Conservation (phyloP, 2,888 invertebrate genomes). For the Drosophila formosana region DNA sequence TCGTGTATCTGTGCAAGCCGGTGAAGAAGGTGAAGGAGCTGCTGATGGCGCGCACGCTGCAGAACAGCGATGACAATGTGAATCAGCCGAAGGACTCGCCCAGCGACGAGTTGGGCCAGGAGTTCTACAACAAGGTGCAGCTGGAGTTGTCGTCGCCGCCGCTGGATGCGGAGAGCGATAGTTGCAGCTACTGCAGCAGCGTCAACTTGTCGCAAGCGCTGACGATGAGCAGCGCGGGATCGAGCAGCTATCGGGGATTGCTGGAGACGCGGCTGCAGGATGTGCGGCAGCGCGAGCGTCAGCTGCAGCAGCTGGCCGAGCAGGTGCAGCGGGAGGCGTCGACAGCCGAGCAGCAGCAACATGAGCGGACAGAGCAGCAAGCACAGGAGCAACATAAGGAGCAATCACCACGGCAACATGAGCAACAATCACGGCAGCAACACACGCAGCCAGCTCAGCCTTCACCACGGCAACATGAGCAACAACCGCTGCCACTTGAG, state of each 20-base stretch:
- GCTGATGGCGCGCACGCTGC: constrained; percentile 56
- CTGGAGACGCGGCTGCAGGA: constrained; percentile 25
- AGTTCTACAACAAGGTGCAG: neutral
- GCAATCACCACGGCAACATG: neutral
- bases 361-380: no score
- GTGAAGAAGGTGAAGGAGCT: constrained; percentile 55
- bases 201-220: neutral
- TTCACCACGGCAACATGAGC: no score
- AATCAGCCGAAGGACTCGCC: constrained; percentile 28
- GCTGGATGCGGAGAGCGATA: neutral
- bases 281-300: constrained; percentile 26
- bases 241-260: neutral
- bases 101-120: neutral
- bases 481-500: neutral
- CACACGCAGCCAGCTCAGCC: no score
- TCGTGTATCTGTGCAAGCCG: constrained; percentile 65
- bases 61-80: constrained; percentile 47
- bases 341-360: neutral
- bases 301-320: constrained; percentile 12
- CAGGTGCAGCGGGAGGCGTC: constrained; percentile 2
- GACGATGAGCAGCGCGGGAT: neutral
- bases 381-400: no score
- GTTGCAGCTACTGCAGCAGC: constrained; percentile 16
- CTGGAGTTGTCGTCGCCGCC: neutral
- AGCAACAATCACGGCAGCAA: neutral